Conservation (phyloP, 2,797 vertebrate species). For the Sparus aurata region DNA sequence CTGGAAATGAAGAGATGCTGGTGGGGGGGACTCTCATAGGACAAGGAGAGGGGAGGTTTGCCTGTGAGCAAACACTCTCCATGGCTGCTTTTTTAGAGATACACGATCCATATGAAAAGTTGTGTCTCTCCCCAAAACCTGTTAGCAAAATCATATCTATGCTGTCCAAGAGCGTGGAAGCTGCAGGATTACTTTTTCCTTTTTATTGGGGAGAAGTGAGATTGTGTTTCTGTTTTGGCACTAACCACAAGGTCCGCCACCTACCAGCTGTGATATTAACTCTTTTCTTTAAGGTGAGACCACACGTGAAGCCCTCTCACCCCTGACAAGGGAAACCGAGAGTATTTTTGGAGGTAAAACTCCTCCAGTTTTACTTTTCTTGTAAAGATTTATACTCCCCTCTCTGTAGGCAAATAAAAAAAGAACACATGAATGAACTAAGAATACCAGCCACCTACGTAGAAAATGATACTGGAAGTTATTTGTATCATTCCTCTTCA, state of each 20-base stretch:
- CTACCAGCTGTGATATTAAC: conserved; percentile 86
- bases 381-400: conserved; percentile 76
- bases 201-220: conserved; percentile 40
- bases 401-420: conserved; percentile 70
- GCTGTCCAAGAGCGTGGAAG: conserved; percentile 8
- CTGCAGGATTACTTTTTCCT: conserved; percentile 18
- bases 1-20: conserved; percentile 74
- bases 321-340: conserved; percentile 67
- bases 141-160: conserved; percentile 30
- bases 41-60: conserved; percentile 49
- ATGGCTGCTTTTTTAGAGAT: conserved; percentile 38
- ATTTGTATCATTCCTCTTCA: conserved; percentile 62
- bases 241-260: conserved; percentile 66
- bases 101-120: conserved; percentile 31
- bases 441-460: conserved; percentile 81
- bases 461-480: conserved; percentile 69
- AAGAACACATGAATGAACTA: conserved; percentile 66
- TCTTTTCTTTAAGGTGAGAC: conserved; percentile 82
- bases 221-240: conserved; percentile 51
- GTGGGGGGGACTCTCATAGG: conserved; percentile 67
- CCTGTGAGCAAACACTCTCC: conserved; percentile 39
- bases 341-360: conserved; percentile 80
- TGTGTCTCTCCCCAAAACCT: conserved; percentile 20
- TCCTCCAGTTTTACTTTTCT: conserved; percentile 69
- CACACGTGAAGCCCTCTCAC: conserved; percentile 86